Evolutionary conservation across 2,113 vertebrate species (phyloP), one percentile per base, ranked within the genome.

Genomic region (Prolemur simus): DNA sequence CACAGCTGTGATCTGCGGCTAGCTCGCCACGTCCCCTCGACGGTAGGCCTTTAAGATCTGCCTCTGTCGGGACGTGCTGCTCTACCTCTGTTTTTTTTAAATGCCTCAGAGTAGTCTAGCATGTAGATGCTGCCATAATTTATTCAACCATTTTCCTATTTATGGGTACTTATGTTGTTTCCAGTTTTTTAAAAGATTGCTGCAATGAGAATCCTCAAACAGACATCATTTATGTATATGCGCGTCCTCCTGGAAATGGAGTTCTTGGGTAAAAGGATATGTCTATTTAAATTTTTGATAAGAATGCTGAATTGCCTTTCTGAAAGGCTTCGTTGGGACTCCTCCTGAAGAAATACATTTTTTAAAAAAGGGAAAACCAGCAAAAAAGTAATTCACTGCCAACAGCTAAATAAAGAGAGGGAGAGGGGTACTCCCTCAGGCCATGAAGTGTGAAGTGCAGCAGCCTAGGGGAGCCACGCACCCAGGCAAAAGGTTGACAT

Each of bases 281-380:
- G 23, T 68, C 27, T 68, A 52, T 87, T 90, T 90, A 96, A 60
- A 23, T 77, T 87, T 87, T 81, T 69, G 32, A 45, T 68, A 45
- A 89, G 74, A 82, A 69, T 49, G 49, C 8, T 5, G 76, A 87
- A 69, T 77, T 87, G 91, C 82, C 76, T 87, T 89, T 95, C 74
- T 77, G 32, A 64, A 91, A 76, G 60, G 34, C 20, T 64, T 91
- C 47, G 3, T 12, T 87, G 82, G 68, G 34, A 60, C 29, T 82
- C 11, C 9, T 25, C 52, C 20, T 68, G 66, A 89, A 92, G 66
- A 78, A 92, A 78, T 47, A 76, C 11, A 63, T 86, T 68, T 81
- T 92, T 78, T 3, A 18, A 39, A 58, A 60, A 64, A 88, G 29
- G 15, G 3, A 89, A 76, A 96, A 45, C 23, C 32, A 58, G 23